These are phyloP conservation scores for Myotis pilosus DNA, from an alignment of 2,797 vertebrate species.

Conservation along the genomic window DNA sequence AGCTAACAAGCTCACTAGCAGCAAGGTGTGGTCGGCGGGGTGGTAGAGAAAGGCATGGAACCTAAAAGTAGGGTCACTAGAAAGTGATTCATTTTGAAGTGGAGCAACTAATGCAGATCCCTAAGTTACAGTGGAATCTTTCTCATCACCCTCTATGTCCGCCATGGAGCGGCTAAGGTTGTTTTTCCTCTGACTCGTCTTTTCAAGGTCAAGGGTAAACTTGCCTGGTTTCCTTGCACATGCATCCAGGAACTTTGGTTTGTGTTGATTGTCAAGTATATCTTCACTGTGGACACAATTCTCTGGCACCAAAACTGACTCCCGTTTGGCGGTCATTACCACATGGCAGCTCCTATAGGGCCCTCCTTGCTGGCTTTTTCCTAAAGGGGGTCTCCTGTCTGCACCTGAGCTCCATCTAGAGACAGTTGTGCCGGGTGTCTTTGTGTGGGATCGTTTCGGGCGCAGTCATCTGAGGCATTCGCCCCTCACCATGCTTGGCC, in stretches of 20 bases:
- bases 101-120: not conserved
- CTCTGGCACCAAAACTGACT: not conserved
- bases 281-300: rapidly evolving
- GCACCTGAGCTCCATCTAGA: rapidly evolving
- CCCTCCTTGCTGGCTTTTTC: not conserved
- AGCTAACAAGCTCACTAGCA: rapidly evolving
- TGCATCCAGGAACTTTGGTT: not conserved
- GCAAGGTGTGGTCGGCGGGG: not conserved
- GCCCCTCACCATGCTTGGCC: not conserved
- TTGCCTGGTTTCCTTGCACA: rapidly evolving
- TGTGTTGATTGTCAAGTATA: not conserved
- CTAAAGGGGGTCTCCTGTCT: not conserved
- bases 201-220: not conserved
- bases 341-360: rapidly evolving
- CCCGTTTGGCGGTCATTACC: rapidly evolving
- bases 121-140: not conserved
- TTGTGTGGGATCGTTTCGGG: rapidly evolving
- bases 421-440: rapidly evolving
- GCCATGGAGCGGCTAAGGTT: rapidly evolving
- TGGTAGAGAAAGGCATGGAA: not conserved
- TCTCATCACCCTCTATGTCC: rapidly evolving
- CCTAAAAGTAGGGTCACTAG: not conserved
- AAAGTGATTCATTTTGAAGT: not conserved
- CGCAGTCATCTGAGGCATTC: rapidly evolving
- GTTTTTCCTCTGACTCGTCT: not conserved